A percentile compares a stretch with the other conserved stretches of the same genome.
These are phyloP conservation scores for Podocnemis expansa DNA, from an alignment of 2,113 vertebrate species.

Conservation along the genomic window DNA sequence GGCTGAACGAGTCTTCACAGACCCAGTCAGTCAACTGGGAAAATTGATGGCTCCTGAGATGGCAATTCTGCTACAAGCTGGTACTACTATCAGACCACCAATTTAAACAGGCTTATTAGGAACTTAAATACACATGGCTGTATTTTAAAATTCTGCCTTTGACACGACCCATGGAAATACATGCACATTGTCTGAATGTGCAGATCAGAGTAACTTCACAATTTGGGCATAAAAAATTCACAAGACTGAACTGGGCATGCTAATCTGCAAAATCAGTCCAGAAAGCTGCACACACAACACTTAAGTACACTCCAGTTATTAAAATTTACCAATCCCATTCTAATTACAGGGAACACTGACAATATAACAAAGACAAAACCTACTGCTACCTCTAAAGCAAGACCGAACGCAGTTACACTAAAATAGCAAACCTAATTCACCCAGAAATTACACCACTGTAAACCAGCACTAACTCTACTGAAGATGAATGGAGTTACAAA, in stretches of 20 bases:
- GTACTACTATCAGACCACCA: not conserved
- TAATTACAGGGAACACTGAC: not conserved
- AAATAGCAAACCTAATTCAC: not conserved
- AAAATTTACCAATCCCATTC: not conserved
- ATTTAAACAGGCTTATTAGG: not conserved
- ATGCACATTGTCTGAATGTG: not conserved
- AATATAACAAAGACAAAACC: not conserved
- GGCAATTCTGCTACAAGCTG: not conserved
- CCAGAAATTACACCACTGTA: not conserved
- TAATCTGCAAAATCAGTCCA: not conserved
- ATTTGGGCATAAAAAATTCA: not conserved
- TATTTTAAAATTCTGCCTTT: not conserved
- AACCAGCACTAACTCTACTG: not conserved
- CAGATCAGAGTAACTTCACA: not conserved
- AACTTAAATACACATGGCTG: not conserved
- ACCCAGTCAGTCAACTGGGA: too few species aligned
- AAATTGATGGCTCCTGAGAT: not conserved
- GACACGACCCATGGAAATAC: not conserved
- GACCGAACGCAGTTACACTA: not conserved
- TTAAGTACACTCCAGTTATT: not conserved
- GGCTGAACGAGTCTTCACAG: too few species aligned
- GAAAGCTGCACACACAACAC: not conserved
- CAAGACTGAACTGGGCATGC: not conserved
- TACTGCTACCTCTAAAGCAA: not conserved
- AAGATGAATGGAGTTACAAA: not conserved